Evolutionary conservation across 2,888 invertebrate genomes (phyloP), one percentile per base, ranked within the genome.

Genomic region (Koerneria pararmatus): DNA sequence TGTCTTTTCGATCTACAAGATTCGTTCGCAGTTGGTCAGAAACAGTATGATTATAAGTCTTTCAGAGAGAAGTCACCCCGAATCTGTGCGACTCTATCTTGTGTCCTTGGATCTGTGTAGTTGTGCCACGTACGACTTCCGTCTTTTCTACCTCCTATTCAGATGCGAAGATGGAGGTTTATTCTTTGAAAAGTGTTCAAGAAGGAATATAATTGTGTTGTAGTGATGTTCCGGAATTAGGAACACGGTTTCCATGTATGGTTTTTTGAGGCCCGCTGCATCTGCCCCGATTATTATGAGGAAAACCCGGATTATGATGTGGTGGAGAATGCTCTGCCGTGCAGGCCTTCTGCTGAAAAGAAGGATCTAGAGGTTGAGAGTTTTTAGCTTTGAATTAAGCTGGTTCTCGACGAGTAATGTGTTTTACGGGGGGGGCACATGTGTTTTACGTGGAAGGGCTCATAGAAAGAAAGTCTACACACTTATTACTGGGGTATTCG

Each of bases 221-320:
- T n/a, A n/a, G n/a, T n/a, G n/a, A n/a, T n/a, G n/a, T n/a, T n/a
- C n/a, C n/a, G n/a, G n/a, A n/a, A n/a, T n/a, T n/a, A n/a, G n/a
- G n/a, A n/a, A n/a, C n/a, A n/a, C n/a, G n/a, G n/a, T n/a, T n/a
- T n/a, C n/a, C n/a, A n/a, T n/a, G n/a, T n/a, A n/a, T n/a, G n/a
- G n/a, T n/a, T n/a, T 4, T 35, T 64, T 29, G 64, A 64, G 29
- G 68, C 68, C 15, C 68, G 66, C 34, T 73, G 73, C 41, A 49
- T 73, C 11, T 73, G 73, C 24, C 73, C 73, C 34, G 71, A 73
- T 46, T 69, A 68, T 8, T 73, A 73, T 37, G 66, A 62, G 41
- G 56, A 54, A 46, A 64, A 64, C 29, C 22, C 22, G 11, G 56
- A 64, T 19, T 64, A 64, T 32, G 27, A 64, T 37, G 22, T 41